phyloP scores from a whole-genome alignment of 2,797 vertebrate genomes.

The Coreius guichenoti region DNA sequence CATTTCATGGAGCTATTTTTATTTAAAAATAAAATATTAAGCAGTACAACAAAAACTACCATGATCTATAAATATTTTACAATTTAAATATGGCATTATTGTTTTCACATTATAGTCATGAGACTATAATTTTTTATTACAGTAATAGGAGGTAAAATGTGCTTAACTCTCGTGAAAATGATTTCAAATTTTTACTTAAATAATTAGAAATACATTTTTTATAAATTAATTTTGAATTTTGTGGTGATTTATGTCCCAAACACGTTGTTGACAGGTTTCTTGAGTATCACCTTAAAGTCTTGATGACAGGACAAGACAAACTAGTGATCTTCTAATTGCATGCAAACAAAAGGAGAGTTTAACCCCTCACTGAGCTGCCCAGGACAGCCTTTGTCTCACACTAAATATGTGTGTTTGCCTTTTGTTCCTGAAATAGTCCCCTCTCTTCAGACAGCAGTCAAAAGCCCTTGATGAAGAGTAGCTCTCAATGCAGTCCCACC shows the following conservation, averaged over 20 bases:
- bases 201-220: background rate
- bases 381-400: constrained; percentile 83
- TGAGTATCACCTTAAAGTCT: constrained; percentile 30
- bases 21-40: background rate
- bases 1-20: background rate
- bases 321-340: constrained; percentile 57
- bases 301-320: constrained; percentile 44
- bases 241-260: background rate
- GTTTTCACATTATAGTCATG: background rate
- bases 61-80: background rate
- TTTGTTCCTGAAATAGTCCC: constrained; percentile 80
- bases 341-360: constrained; percentile 58
- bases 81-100: background rate
- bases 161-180: background rate
- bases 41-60: background rate
- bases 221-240: background rate
- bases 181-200: background rate
- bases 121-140: background rate
- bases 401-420: constrained; percentile 88
- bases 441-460: constrained; percentile 59
- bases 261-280: constrained; percentile 9
- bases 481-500: constrained; percentile 48
- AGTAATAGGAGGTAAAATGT: background rate
- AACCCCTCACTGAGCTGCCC: constrained; percentile 58
- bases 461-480: constrained; percentile 71